These are phyloP conservation scores for Philonicus albiceps DNA, from an alignment of 2,888 invertebrate species.

Conservation along the genomic window DNA sequence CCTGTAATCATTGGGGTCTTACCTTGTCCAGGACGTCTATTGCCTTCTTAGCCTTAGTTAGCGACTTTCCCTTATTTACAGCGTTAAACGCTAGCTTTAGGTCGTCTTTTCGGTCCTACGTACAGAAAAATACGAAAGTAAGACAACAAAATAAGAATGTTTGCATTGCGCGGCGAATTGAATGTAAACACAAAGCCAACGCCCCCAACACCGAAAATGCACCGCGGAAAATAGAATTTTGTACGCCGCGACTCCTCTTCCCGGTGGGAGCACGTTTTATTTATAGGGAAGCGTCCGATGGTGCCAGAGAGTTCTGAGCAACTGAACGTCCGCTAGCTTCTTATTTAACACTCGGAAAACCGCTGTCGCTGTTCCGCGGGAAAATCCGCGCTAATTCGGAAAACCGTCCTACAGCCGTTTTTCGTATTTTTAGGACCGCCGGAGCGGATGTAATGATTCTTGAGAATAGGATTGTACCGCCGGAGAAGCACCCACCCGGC, in stretches of 20 bases:
- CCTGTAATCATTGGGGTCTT: constrained; percentile 4
- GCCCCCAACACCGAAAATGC: neutral
- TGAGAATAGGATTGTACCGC: neutral
- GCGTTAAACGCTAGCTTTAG: constrained; percentile 51
- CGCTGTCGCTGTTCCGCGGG: neutral
- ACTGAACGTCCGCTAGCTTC: neutral
- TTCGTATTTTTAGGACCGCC: constrained; percentile 26
- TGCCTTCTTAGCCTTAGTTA: constrained; percentile 47
- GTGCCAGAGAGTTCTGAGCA: neutral
- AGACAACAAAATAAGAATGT: neutral
- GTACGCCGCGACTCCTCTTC: neutral
- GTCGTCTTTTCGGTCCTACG: constrained; percentile 51
- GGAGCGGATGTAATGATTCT: neutral
- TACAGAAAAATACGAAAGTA: neutral
- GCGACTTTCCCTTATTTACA: constrained; percentile 49
- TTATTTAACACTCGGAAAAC: neutral
- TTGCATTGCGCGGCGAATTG: neutral
- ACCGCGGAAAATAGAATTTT: neutral
- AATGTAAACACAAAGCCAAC: constrained; percentile 1
- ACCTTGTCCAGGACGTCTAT: constrained; percentile 51
- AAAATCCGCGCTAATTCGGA: neutral
- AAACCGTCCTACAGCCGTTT: neutral
- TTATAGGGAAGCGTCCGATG: constrained; percentile 24
- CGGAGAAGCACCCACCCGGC: neutral
- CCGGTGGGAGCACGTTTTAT: constrained; percentile 11